Evolutionary conservation across 2,113 vertebrate genomes (phyloP).

Genomic region (Rhinoderma darwinii): DNA sequence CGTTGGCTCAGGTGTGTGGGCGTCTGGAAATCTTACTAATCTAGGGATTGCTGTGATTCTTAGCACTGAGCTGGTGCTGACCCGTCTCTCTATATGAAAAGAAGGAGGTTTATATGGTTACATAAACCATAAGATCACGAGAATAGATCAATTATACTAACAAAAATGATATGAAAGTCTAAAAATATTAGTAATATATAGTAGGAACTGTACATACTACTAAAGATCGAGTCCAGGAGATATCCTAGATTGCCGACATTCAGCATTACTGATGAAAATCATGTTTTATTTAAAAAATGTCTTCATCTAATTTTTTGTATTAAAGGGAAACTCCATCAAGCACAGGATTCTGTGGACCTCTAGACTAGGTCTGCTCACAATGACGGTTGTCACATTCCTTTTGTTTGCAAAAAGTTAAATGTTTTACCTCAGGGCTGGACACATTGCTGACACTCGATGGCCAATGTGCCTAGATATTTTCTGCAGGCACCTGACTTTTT

Average conservation of each 20-base stretch:
- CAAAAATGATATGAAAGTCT: neutral
- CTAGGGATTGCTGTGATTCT: conserved; percentile 33
- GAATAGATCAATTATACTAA: neutral
- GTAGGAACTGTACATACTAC: neutral
- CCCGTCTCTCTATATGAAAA: neutral
- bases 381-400: neutral
- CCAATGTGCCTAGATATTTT: too few relatives aligned
- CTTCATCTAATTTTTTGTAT: neutral
- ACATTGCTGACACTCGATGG: too few relatives aligned
- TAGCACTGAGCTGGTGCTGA: conserved; percentile 17
- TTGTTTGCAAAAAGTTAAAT: too few relatives aligned
- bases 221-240: neutral
- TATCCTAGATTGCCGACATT: too few relatives aligned
- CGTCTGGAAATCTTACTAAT: conserved; percentile 43
- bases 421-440: too few relatives aligned
- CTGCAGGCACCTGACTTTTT: too few relatives aligned
- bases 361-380: neutral
- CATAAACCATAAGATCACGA: neutral
- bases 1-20: conserved; percentile 53
- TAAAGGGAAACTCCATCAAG: neutral
- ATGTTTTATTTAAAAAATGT: neutral
- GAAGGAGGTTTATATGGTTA: neutral
- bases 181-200: neutral
- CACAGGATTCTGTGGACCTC: neutral
- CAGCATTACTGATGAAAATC: too few relatives aligned